Conservation (phyloP, 2,113 vertebrate genomes). For the Heloderma charlesbogerti region DNA sequence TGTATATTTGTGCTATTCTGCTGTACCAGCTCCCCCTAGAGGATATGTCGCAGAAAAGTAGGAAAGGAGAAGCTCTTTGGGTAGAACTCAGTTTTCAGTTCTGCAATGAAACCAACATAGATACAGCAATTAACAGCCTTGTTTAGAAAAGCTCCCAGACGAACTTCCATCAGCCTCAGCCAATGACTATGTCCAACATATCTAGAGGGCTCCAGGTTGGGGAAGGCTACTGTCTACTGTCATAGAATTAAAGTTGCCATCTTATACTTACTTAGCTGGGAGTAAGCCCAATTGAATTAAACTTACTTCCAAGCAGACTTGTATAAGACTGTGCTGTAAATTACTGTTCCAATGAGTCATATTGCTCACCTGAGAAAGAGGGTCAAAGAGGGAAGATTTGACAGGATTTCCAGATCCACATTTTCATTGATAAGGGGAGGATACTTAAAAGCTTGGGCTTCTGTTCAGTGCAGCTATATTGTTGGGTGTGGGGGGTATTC, state of each 20-base stretch:
- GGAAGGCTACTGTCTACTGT: conserved; percentile 1
- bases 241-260: conserved; percentile 34
- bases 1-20: too few species aligned
- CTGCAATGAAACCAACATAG: too few species aligned
- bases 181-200: too few species aligned
- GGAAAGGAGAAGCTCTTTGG: too few species aligned
- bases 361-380: background rate
- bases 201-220: too few species aligned
- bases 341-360: fast-evolving
- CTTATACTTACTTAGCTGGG: background rate
- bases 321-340: background rate
- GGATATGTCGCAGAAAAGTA: too few species aligned
- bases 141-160: too few species aligned
- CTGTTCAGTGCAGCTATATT: background rate
- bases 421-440: background rate
- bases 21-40: too few species aligned
- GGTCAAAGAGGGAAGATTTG: background rate
- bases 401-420: background rate
- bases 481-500: background rate
- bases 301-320: background rate
- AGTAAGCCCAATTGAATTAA: background rate
- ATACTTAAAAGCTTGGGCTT: background rate
- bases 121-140: too few species aligned
- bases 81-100: too few species aligned
- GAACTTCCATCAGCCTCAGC: too few species aligned